Base-by-base conservation (phyloP, 2,888 invertebrate genomes). In the Platerodrilus igneus region DNA sequence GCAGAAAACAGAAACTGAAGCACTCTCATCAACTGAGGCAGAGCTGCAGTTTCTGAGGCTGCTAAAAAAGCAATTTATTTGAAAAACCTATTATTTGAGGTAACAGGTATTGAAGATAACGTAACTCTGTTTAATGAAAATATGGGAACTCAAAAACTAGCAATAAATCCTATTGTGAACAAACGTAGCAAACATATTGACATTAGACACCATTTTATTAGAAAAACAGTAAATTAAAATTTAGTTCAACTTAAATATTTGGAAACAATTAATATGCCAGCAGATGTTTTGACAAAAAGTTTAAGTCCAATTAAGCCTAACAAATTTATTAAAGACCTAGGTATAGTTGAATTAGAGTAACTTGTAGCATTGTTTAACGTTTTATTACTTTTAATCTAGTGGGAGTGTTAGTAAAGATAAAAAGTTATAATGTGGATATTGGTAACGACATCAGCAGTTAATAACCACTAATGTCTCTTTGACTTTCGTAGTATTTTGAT, bases 1-100 rank as follows among this genome's bases (percentile, higher is more conserved):
- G 51, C 33, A 53, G 26, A 15, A 60, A 60, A 44, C 58, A 60
- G 29, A 51, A 37, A 59, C 55, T n/a, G 54, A 59, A 18, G 60
- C 60, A 5, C 29, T 61, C 4, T 55, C 54, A 1, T 56, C 54
- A 22, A 53, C 53, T 8, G 56, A 59, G 38, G 54, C 57, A 2
- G 54, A 60, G 41, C 59, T 51, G 52, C 55, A 33, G 19, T 56
- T 26, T 32, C 51, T 4, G 55, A 58, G 14, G 54, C 50, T 15
- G 23, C 50, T 18, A 55, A 50, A 37, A 53, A 59, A 29, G 50
- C 48, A 15, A 42, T 50, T 16, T 42, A 48, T 18, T 30, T 45
- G 2, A 35, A 31, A 19, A 40, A 37, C 15, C 31, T 48, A 15
- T 30, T 29, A 14, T 9, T 22, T 26, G 45, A 46, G 5, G 14